These are phyloP conservation scores for Phalacrocorax pelagicus DNA, from an alignment of 2,113 vertebrate genomes.

Conservation along the genomic window DNA sequence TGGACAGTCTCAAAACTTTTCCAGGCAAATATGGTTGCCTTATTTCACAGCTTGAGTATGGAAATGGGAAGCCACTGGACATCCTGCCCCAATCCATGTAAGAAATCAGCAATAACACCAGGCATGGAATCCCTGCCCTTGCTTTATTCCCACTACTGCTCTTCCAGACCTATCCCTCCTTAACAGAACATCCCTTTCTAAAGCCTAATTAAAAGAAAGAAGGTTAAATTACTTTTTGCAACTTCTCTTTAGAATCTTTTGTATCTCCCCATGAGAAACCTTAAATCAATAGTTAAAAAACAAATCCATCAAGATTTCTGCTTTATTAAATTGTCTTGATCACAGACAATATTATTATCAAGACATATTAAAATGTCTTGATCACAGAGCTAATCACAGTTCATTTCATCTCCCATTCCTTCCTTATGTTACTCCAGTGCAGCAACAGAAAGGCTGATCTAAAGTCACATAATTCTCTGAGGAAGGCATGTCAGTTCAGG, in stretches of 20 bases:
- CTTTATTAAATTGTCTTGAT: neutral
- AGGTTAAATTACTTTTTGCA: neutral
- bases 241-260: neutral
- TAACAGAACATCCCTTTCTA: neutral
- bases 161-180: neutral
- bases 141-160: neutral
- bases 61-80: neutral
- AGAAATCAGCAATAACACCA: neutral
- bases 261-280: neutral
- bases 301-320: neutral
- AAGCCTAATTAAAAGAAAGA: neutral
- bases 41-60: conserved; percentile 7
- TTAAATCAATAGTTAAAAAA: neutral
- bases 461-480: neutral
- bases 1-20: conserved; percentile 7
- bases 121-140: neutral
- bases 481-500: neutral
- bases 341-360: neutral
- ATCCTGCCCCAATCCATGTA: neutral
- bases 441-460: neutral
- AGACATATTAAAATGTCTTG: neutral
- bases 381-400: neutral
- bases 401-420: neutral
- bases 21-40: neutral
- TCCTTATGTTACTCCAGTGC: neutral